These are phyloP conservation scores for Erethizon dorsatum DNA, from an alignment of 2,797 vertebrate species.

Conservation along the genomic window DNA sequence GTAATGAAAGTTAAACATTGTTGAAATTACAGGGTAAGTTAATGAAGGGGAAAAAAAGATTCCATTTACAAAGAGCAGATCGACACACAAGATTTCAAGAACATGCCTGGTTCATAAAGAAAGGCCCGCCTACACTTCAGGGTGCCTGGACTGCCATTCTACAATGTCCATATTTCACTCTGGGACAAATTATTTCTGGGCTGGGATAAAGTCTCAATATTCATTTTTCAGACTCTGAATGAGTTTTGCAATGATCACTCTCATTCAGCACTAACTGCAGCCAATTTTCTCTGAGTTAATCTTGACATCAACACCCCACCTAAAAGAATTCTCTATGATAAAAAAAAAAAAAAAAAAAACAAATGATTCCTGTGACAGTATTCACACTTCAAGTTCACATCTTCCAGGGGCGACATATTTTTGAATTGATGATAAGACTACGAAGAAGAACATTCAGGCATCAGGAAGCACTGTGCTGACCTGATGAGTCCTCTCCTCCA, in stretches of 20 bases:
- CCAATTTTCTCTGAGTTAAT: conserved; percentile 76
- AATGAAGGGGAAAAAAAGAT: conserved; percentile 59
- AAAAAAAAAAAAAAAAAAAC: not conserved
- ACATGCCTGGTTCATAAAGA: conserved; percentile 77
- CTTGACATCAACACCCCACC: conserved; percentile 68
- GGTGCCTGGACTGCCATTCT: not conserved
- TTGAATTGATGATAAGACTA: conserved; percentile 58
- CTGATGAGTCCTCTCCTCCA: too few species aligned
- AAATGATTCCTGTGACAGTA: conserved; percentile 24
- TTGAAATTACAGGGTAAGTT: conserved; percentile 80
- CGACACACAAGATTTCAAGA: conserved; percentile 76
- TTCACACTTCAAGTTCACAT: conserved; percentile 47
- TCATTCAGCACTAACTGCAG: conserved; percentile 72
- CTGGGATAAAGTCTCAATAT: conserved; percentile 64
- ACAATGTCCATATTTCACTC: conserved; percentile 16
- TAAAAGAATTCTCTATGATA: conserved; percentile 67
- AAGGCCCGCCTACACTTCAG: conserved; percentile 69
- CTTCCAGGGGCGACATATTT: conserved; percentile 60
- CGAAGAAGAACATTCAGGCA: not conserved
- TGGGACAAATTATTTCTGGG: conserved; percentile 72
- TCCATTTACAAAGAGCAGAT: conserved; percentile 78
- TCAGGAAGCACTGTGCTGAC: too few species aligned
- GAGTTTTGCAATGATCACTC: conserved; percentile 67
- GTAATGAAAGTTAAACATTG: conserved; percentile 73
- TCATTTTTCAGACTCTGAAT: conserved; percentile 64